Conservation (phyloP, 2,888 invertebrate genomes). For the Dasypolia templi region DNA sequence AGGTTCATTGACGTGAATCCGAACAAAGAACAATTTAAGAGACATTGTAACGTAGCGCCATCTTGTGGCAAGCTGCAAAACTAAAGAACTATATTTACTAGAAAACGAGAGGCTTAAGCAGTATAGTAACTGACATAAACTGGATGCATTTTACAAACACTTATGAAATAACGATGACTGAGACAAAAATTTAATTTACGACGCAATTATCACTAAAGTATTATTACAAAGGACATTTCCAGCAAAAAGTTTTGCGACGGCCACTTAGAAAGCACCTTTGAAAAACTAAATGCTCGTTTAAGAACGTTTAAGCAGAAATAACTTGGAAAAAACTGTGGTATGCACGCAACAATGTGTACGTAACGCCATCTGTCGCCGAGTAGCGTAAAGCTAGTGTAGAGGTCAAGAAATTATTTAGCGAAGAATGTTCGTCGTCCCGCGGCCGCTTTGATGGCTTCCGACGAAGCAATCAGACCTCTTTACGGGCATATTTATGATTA, state of each 20-base stretch:
- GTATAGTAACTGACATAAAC: slow-evolving; percentile 63
- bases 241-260: slow-evolving; percentile 80
- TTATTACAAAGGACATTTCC: slow-evolving; percentile 85
- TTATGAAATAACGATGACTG: slow-evolving; percentile 83
- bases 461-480: slow-evolving; percentile 90
- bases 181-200: slow-evolving; percentile 83
- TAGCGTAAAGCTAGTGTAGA: slow-evolving; percentile 81
- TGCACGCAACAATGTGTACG: slow-evolving; percentile 83
- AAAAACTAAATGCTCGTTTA: slow-evolving; percentile 89
- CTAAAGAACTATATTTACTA: slow-evolving; percentile 26
- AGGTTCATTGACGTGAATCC: slow-evolving; percentile 35
- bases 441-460: slow-evolving; percentile 89
- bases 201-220: slow-evolving; percentile 85
- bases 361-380: slow-evolving; percentile 89
- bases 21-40: slow-evolving; percentile 50
- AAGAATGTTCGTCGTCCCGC: slow-evolving; percentile 85
- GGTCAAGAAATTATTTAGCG: slow-evolving; percentile 85
- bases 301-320: slow-evolving; percentile 87
- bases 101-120: slow-evolving; percentile 40
- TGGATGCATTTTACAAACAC: slow-evolving; percentile 74
- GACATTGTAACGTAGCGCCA: slow-evolving; percentile 52
- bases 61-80: slow-evolving; percentile 49
- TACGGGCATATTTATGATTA: slow-evolving; percentile 90
- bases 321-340: slow-evolving; percentile 83
- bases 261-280: slow-evolving; percentile 89